Evolutionary conservation across 2,797 vertebrate genomes (phyloP), one percentile per base, ranked within the genome.

Genomic region (Sorex maritimensis): DNA sequence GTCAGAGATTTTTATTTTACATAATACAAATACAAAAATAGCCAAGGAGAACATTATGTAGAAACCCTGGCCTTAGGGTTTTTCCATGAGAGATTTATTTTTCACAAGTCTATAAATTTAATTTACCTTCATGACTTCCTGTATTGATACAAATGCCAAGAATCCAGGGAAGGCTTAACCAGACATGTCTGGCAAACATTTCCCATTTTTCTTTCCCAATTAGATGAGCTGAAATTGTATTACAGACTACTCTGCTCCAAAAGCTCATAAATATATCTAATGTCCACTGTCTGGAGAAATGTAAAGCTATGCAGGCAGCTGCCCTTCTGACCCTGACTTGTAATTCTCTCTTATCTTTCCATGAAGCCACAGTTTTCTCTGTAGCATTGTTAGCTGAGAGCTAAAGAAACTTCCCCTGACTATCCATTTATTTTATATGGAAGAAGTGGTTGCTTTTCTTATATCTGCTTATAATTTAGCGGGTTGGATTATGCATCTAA

Each of bases 71-170:
- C 98, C 98, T 96, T 98, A 91, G 97, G 96, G 98, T 98, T 99
- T 98, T 97, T 98, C 97, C 97, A 97, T 85, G 97, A 97, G 95
- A 98, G 97, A 98, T 99, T 99, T 99, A 99, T 98, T 97, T 97
- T 97, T 97, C 97, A 97, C 98, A 98, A 98, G 98, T 96, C 96
- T 96, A 96, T 98, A 98, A 99, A 99, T 99, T 97, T 96, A 98
- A 98, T 99, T 99, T 99, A 96, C 94, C 78, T 97, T 97, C 97
- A 97, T 98, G 97, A 98, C 98, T 99, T 99, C 99, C 99, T 99
- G 98, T 98, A 98, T 98, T 98, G 98, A 98, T 98, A 98, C 96
- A 98, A 98, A 99, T 98, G 98, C 97, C 95, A 86, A 85, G 96
- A 98, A 97, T 98, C 97, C 97, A 97, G 97, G 95, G 97, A 97